phyloP scores from a whole-genome alignment of 2,888 invertebrate genomes.

The Nemotelus nigrinus region DNA sequence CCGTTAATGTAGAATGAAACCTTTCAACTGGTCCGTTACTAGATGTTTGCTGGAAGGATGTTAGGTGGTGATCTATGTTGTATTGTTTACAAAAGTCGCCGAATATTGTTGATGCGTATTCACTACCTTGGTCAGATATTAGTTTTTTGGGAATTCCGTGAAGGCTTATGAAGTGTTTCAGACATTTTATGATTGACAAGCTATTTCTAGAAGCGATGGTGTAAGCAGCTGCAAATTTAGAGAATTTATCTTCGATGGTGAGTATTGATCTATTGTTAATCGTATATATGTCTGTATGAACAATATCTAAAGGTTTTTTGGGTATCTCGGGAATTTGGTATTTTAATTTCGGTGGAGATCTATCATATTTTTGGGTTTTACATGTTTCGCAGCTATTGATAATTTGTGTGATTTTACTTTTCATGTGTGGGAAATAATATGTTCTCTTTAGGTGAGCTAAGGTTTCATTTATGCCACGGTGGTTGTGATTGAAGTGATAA shows the following conservation, averaged over 20 bases:
- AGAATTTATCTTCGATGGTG: slow-evolving; percentile 36
- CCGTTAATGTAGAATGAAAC: slow-evolving; percentile 48
- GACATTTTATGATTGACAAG: slow-evolving; percentile 11
- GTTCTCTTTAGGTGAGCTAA: slow-evolving; percentile 34
- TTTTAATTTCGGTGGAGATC: slow-evolving; percentile 47
- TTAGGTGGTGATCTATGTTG: slow-evolving; percentile 45
- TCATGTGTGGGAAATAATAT: slow-evolving; percentile 43
- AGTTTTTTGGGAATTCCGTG: slow-evolving; percentile 18
- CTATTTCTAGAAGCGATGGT: slow-evolving; percentile 25
- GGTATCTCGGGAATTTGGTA: slow-evolving; percentile 39
- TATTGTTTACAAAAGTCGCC: slow-evolving; percentile 48
- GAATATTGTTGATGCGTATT: slow-evolving; percentile 49
- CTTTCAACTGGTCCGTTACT: slow-evolving; percentile 50
- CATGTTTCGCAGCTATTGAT: slow-evolving; percentile 45
- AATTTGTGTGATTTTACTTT: slow-evolving; percentile 39
- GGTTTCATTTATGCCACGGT: slow-evolving; percentile 43
- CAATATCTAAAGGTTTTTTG: slow-evolving; percentile 42
- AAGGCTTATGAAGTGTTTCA: slow-evolving; percentile 28
- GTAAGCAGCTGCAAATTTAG: slow-evolving; percentile 37
- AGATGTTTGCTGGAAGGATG: slow-evolving; percentile 48
- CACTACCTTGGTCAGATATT: slow-evolving; percentile 44
- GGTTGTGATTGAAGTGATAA: background rate
- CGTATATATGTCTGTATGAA: slow-evolving; percentile 24
- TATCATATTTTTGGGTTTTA: slow-evolving; percentile 42
- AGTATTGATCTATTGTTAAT: slow-evolving; percentile 36